phyloP scores from a whole-genome alignment of 2,113 vertebrate genomes.

The Microcebus lehilahytsara region DNA sequence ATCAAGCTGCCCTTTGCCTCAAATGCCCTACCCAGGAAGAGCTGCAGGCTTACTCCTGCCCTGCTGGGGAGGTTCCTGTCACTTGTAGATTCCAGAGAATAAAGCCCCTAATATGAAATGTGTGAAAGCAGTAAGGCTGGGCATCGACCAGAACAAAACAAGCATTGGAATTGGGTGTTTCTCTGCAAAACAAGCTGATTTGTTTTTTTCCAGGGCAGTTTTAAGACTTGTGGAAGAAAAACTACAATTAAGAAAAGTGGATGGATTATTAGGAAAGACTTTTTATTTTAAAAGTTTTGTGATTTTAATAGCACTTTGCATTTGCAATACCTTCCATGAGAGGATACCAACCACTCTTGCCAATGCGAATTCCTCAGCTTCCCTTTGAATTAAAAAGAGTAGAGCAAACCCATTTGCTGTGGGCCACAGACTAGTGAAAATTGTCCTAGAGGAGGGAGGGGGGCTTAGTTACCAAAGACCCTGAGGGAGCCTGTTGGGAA shows the following conservation, averaged over 20 bases:
- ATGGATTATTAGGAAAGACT: neutral
- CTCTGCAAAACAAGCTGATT: neutral
- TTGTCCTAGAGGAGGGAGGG: neutral
- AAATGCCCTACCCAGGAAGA: fast-evolving
- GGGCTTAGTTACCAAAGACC: neutral
- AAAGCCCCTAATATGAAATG: neutral
- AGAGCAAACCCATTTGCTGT: neutral
- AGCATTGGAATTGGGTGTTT: neutral
- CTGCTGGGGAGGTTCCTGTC: neutral
- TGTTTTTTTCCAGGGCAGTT: neutral
- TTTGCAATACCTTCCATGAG: neutral
- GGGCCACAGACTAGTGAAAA: neutral
- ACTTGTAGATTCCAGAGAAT: neutral
- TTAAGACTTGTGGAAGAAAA: slow-evolving; percentile 14
- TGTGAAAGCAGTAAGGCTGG: neutral
- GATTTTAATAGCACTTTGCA: neutral
- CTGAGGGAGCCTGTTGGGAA: neutral
- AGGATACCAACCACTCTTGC: neutral
- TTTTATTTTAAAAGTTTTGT: slow-evolving; percentile 34
- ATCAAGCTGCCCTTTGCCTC: neutral
- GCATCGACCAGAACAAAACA: neutral
- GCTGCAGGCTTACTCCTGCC: neutral
- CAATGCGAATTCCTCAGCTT: neutral
- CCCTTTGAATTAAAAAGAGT: neutral
- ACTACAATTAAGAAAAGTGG: slow-evolving; percentile 24